Base-by-base conservation (phyloP, 2,113 vertebrate genomes). In the Odobenus rosmarus region DNA sequence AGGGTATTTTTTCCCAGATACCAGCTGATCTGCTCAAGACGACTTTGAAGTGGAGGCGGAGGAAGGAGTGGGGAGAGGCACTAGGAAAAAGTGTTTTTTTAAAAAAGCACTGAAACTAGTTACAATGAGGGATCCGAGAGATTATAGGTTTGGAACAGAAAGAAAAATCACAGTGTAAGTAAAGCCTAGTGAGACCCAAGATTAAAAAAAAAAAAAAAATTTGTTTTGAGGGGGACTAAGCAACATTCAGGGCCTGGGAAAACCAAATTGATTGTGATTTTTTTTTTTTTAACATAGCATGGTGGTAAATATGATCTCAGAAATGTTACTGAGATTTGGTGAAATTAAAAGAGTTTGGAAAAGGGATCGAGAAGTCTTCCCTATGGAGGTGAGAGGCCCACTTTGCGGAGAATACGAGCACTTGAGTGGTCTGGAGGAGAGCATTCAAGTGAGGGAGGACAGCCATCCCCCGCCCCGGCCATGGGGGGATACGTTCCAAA, bases 381-480 rank as follows among this genome's bases (percentile, higher is more conserved):
- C 64, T 51, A 15, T 5, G 39, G 84, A 76, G 42, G 51, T 46
- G 64, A 81, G 71, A 61, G 42, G 39, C 39, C n/a, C 3, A 0
- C 42, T 46, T 46, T 36, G 46, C 21, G 3, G 71, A 51, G 39
- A 61, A 53, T 11, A 19, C 6, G 1, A 46, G 21, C 12, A 7
- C 14, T 31, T 12, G 9, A 3, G 3, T 14, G 8, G 57, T 57
- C 71, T 51, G 24, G 7, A 51, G 16, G 61, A 53, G 10, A 8
- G 19, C 9, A 1, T 14, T 23, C 1, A 0, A 46, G 64, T 7
- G 39, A 77, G 33, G 1, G 39, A 77, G 28, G 1, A 4, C n/a
- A 49, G 49, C 8, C 31, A 2, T 33, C 16, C 46, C 28, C 74
- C 2, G 0, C 13, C 72, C 26, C 1, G 51, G 28, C 46, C 49